Evolutionary conservation across 2,113 vertebrate genomes (phyloP).

Genomic region (Diphyllodes magnificus): DNA sequence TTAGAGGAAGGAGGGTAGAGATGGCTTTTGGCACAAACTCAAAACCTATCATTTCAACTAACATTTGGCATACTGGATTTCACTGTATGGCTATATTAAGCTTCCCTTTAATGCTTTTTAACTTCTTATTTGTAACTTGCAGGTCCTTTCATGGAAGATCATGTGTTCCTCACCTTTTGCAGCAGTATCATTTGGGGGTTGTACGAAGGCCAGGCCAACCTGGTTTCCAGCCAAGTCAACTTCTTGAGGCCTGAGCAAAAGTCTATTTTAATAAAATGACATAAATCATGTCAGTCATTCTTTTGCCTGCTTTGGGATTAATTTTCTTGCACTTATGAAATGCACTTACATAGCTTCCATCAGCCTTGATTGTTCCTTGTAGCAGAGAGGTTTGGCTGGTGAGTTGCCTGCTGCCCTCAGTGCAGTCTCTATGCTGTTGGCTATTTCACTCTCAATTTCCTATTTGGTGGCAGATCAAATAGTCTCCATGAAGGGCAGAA

Average conservation of each 20-base stretch:
- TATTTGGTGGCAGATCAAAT: background rate
- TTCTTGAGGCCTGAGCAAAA: background rate
- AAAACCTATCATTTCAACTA: background rate
- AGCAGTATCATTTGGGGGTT: background rate
- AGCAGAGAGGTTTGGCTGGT: background rate
- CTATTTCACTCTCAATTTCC: background rate
- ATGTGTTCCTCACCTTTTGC: background rate
- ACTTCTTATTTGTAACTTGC: background rate
- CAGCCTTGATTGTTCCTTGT: background rate
- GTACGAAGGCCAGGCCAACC: background rate
- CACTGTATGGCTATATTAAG: background rate
- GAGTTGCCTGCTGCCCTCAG: background rate
- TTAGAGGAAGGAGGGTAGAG: background rate
- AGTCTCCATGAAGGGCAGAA: background rate
- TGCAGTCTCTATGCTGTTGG: background rate
- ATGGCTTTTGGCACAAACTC: background rate
- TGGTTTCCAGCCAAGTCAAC: background rate
- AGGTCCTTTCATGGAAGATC: background rate
- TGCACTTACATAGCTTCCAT: background rate
- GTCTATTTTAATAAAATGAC: background rate
- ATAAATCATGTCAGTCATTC: background rate
- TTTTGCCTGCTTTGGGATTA: background rate
- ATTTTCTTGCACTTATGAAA: background rate
- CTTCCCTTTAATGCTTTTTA: background rate
- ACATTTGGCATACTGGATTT: background rate